These are phyloP conservation scores for Anabacerthia variegaticeps DNA, from an alignment of 2,797 vertebrate genomes.

Conservation along the genomic window DNA sequence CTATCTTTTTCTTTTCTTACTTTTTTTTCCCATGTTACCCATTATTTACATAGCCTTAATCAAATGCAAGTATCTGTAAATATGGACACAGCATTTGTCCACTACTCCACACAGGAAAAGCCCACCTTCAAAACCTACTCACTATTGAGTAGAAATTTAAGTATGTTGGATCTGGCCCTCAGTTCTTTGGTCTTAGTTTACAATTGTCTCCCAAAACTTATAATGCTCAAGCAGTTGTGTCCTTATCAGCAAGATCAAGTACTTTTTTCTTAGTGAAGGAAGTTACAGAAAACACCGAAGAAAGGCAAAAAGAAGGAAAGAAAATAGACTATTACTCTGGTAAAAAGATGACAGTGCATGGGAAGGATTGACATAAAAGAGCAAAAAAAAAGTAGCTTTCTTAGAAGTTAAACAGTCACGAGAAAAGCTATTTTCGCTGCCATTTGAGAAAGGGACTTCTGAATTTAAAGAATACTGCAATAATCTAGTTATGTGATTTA, in stretches of 20 bases:
- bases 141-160: neutral
- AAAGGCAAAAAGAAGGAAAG: constrained; percentile 15
- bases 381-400: constrained; percentile 55
- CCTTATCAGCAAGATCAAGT: neutral
- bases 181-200: neutral
- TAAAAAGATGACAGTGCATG: constrained; percentile 64
- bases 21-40: neutral
- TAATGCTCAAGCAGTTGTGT: neutral
- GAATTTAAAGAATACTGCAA: constrained; percentile 66
- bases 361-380: constrained; percentile 60
- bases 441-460: constrained; percentile 51
- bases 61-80: neutral
- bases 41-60: neutral
- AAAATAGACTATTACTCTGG: constrained; percentile 40
- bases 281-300: neutral
- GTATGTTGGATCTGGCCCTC: neutral
- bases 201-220: neutral
- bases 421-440: constrained; percentile 67
- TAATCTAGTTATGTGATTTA: constrained; percentile 56
- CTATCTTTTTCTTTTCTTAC: neutral
- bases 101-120: neutral
- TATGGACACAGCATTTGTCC: neutral
- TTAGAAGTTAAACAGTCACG: constrained; percentile 62
- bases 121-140: neutral
- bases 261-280: neutral